These are phyloP conservation scores for Rhagologus leucostigma DNA, from an alignment of 2,113 vertebrate genomes.

Conservation along the genomic window DNA sequence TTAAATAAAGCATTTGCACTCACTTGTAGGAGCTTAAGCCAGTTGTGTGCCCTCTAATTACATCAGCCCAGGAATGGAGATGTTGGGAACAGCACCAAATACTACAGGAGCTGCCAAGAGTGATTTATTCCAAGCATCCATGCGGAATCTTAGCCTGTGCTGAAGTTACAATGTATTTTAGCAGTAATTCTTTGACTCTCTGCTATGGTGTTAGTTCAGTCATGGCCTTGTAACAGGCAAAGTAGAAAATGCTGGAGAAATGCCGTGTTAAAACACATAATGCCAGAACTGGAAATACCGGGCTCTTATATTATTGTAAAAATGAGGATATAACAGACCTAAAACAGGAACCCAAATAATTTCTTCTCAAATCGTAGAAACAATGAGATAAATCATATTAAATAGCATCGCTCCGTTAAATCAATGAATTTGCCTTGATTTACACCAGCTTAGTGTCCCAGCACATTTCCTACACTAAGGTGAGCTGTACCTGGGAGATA, in stretches of 20 bases:
- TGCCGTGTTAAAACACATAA: not conserved
- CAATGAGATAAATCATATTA: not conserved
- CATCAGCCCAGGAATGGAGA: not conserved
- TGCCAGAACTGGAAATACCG: not conserved
- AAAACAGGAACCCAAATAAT: not conserved
- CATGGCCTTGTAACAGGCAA: not conserved
- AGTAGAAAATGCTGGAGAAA: not conserved
- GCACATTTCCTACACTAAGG: not conserved
- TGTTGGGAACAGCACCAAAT: not conserved
- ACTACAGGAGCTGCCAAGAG: not conserved
- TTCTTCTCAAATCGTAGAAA: not conserved
- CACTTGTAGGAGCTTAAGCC: not conserved
- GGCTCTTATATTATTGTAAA: not conserved
- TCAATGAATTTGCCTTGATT: not conserved
- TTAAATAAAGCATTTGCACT: not conserved
- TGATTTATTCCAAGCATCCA: not conserved
- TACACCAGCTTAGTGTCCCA: not conserved
- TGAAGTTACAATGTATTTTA: not conserved
- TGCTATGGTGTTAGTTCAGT: not conserved
- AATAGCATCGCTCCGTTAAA: not conserved
- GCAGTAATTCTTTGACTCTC: not conserved
- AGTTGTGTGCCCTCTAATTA: not conserved
- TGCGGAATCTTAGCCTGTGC: not conserved
- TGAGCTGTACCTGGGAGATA: not conserved
- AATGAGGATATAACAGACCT: not conserved